Percentiles rank a stretch among this genome's conserved stretches.
Conservation (phyloP, 1,140 invertebrate genomes). For the Arion vulgaris region DNA sequence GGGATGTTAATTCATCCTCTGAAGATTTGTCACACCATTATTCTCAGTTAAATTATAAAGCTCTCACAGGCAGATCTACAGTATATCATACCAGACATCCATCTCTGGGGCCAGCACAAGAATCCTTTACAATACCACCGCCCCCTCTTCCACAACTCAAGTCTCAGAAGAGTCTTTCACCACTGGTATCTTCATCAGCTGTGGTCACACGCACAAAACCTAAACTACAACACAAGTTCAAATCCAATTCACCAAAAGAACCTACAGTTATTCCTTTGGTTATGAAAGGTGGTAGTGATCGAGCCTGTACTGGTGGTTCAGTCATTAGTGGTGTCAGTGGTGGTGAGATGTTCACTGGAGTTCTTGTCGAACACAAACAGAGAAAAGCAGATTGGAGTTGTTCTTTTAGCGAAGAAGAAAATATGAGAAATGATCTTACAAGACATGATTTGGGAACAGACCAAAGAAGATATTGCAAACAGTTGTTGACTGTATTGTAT, state of each 20-base stretch:
- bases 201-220: background rate
- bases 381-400: slow-evolving; percentile 27
- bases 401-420: background rate
- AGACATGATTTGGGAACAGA: background rate
- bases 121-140: background rate
- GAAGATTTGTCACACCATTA: background rate
- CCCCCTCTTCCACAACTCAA: background rate
- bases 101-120: background rate
- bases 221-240: background rate
- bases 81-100: background rate
- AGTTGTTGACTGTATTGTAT: background rate
- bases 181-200: background rate
- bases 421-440: background rate
- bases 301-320: slow-evolving; percentile 28
- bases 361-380: background rate
- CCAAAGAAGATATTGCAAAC: background rate
- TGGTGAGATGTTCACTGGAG: slow-evolving; percentile 19
- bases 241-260: slow-evolving; percentile 14
- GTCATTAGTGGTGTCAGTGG: background rate
- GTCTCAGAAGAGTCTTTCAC: background rate
- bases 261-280: slow-evolving; percentile 11
- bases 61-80: background rate
- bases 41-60: slow-evolving; percentile 7
- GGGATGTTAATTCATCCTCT: background rate
- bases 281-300: background rate